Conservation (phyloP, 2,113 vertebrate species). For the Poeciliopsis turrubarensis region DNA sequence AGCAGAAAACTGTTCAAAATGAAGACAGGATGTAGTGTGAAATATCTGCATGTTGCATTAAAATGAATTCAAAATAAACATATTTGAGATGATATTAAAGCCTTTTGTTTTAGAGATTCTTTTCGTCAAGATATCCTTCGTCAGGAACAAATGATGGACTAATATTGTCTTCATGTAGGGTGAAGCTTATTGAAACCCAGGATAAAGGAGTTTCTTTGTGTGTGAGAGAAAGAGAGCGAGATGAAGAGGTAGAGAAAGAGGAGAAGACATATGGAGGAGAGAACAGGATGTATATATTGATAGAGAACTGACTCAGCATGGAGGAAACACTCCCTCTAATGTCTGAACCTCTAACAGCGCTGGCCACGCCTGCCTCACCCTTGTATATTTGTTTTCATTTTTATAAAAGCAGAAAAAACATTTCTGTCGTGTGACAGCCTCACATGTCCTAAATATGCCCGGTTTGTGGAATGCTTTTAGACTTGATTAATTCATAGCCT, state of each 20-base stretch:
- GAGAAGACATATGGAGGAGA: neutral
- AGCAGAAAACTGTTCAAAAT: neutral
- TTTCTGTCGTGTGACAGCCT: neutral
- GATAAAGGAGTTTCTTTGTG: neutral
- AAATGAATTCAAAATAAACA: too few relatives aligned
- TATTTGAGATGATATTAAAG: too few relatives aligned
- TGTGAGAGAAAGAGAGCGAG: neutral
- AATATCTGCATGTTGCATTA: neutral
- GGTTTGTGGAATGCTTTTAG: neutral
- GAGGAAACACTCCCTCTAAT: conserved; percentile 63
- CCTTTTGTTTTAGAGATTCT: neutral
- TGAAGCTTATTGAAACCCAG: conserved; percentile 25
- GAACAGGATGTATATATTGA: conserved; percentile 51
- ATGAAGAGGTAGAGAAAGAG: neutral
- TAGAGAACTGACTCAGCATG: conserved; percentile 68
- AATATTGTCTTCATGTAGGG: conserved; percentile 12
- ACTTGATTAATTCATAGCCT: conserved; percentile 8
- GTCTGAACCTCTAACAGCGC: conserved; percentile 36
- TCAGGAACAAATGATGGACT: neutral
- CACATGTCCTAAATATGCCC: neutral
- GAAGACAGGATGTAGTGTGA: neutral
- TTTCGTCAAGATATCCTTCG: neutral
- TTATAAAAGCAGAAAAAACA: neutral
- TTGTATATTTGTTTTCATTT: conserved; percentile 11
- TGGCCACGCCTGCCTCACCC: neutral